phyloP scores from a whole-genome alignment of 2,113 vertebrate species.

The Psophia crepitans region DNA sequence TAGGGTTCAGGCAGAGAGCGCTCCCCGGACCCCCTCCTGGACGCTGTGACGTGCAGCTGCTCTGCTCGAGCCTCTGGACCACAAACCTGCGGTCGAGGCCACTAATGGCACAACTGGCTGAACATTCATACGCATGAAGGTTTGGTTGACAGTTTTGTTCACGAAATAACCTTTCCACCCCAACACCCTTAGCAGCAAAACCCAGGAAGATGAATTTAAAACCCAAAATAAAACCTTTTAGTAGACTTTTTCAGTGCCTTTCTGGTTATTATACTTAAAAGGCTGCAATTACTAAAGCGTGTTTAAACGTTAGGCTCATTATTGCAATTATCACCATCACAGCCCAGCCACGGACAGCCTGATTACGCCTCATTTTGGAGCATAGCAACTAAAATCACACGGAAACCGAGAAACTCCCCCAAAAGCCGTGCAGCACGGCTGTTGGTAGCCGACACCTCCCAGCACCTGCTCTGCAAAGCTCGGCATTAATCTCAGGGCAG shows the following conservation, averaged over 20 bases:
- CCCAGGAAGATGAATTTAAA: fast-evolving
- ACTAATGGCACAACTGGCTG: not conserved
- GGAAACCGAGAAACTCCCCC: not conserved
- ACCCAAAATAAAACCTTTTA: not conserved
- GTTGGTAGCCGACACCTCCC: fast-evolving
- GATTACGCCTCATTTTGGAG: not conserved
- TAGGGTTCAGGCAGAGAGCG: fast-evolving
- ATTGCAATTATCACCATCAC: not conserved
- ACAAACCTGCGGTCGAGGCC: not conserved
- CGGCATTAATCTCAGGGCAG: not conserved
- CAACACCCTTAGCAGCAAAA: not conserved
- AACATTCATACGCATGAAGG: fast-evolving
- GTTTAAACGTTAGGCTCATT: not conserved
- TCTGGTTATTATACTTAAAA: not conserved
- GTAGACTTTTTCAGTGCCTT: not conserved
- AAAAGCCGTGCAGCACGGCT: fast-evolving
- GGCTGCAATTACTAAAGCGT: not conserved
- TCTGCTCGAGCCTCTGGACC: fast-evolving
- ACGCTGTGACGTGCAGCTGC: not conserved
- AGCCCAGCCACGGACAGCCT: not conserved
- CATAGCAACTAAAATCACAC: fast-evolving
- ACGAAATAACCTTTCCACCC: not conserved
- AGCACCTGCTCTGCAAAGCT: too few relatives aligned
- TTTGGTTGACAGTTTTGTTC: not conserved
- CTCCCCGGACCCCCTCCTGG: not conserved